Evolutionary conservation across 2,797 vertebrate genomes (phyloP), one percentile per base, ranked within the genome.

Genomic region (Enteromius paludinosus): DNA sequence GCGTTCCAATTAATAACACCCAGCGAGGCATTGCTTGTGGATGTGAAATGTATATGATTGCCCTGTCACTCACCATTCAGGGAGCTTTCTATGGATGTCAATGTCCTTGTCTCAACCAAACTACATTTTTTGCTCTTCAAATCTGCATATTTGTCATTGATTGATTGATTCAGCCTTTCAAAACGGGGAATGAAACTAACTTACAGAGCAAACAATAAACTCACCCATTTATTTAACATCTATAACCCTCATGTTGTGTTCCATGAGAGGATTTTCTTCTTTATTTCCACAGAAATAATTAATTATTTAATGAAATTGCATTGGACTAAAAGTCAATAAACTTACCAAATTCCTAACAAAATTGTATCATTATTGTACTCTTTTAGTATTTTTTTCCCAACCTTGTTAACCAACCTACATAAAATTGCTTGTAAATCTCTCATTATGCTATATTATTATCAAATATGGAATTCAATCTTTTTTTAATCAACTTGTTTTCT

Each of bases 1-100:
- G 91, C 91, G 91, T 94, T 94, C 93, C 92, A 93, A 93, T 94
- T 94, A 94, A 93, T 92, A 93, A 92, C 89, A 91, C 87, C 89
- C 92, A 93, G 90, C 85, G 88, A 89, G 92, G 93, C 92, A 87
- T 91, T 81, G 91, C 93, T 90, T 90, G 82, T 59, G 91, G 92
- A 93, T 92, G 91, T 90, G 91, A 90, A 77, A 65, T 86, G 69
- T 75, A 92, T 90, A 94, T 92, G 93, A 94, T 94, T 94, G 93
- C 90, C 85, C 91, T 94, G 93, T 93, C 94, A 94, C 79, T 94
- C 94, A 93, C 86, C 86, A 87, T 88, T 88, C 86, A 86, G 72
- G 56, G 70, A 75, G 90, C 84, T 85, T 89, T 89, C 89, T 86
- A 84, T 87, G 90, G 89, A 91, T 90, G 87, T 90, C 90, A 89